Conservation (phyloP, 1,140 invertebrate species). For the Asobara japonica region DNA sequence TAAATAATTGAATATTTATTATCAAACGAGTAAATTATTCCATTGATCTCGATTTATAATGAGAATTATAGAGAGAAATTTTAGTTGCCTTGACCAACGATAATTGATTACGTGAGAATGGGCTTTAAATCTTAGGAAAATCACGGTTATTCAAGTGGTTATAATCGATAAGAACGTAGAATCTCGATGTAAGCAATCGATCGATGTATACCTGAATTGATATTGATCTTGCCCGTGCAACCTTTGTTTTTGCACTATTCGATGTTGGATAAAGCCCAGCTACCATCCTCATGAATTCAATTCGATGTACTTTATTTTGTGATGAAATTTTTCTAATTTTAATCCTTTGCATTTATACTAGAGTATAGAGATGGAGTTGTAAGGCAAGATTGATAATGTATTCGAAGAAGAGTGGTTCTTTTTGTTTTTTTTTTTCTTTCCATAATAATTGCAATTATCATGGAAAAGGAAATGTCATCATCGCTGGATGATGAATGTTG, state of each 20-base stretch:
- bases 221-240: conserved; percentile 29
- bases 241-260: neutral
- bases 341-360: neutral
- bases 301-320: conserved; percentile 1
- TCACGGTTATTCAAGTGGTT: conserved; percentile 29
- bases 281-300: neutral
- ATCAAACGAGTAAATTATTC: conserved; percentile 34
- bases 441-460: too few relatives aligned
- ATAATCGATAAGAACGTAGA: conserved; percentile 27
- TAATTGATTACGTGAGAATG: conserved; percentile 19
- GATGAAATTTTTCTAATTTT: neutral
- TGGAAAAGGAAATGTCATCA: neutral
- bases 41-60: conserved; percentile 34
- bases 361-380: neutral
- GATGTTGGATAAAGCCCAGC: neutral
- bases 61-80: conserved; percentile 11
- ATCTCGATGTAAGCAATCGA: conserved; percentile 33
- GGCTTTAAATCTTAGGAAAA: conserved; percentile 8
- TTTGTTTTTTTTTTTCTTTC: too few relatives aligned
- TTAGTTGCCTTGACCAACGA: conserved; percentile 10
- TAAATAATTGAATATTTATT: conserved; percentile 15
- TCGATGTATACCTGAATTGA: conserved; percentile 15
- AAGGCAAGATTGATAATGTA: conserved; percentile 1
- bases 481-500: conserved; percentile 29
- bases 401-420: neutral